Percentiles rank a stretch among this genome's conserved stretches.
These are phyloP conservation scores for Delichon dasypus DNA, from an alignment of 2,797 vertebrate species.

Conservation along the genomic window DNA sequence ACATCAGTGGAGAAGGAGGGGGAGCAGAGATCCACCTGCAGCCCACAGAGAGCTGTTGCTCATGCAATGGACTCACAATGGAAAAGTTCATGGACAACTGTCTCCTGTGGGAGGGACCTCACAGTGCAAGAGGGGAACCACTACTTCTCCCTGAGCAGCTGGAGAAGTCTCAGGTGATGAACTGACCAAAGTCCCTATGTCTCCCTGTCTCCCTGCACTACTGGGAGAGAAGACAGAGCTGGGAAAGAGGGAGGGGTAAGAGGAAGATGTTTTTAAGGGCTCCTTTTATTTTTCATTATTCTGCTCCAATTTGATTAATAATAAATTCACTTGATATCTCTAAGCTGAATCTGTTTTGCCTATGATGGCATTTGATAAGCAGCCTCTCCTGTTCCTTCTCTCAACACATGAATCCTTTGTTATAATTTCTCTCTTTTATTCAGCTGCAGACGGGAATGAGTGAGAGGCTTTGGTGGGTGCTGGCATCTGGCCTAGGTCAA, in stretches of 20 bases:
- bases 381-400: background rate
- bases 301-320: background rate
- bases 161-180: background rate
- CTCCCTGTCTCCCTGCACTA: background rate
- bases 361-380: background rate
- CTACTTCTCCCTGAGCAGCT: background rate
- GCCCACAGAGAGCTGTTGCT: too few relatives aligned
- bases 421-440: background rate
- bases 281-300: background rate
- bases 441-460: background rate
- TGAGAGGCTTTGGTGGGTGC: background rate
- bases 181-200: background rate
- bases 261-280: background rate
- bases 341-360: background rate
- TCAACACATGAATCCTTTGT: too few relatives aligned
- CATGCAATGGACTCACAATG: fast-evolving
- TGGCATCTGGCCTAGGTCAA: background rate
- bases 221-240: background rate
- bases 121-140: fast-evolving
- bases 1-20: background rate
- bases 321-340: background rate
- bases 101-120: fast-evolving
- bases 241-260: background rate
- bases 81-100: background rate
- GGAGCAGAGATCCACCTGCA: background rate